These are phyloP conservation scores for Vesta saturnalis DNA, from an alignment of 2,888 invertebrate genomes.

Conservation along the genomic window DNA sequence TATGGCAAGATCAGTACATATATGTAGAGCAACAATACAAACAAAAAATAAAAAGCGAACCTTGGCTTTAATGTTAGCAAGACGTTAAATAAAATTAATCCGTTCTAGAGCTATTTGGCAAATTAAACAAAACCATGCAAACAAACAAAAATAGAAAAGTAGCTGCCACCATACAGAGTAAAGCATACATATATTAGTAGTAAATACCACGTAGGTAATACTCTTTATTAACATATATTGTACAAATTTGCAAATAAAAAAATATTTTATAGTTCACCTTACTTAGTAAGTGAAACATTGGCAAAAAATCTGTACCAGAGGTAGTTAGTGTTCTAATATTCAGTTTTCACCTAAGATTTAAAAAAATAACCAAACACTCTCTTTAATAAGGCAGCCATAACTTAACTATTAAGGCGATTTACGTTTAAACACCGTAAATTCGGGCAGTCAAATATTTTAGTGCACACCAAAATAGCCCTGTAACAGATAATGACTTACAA, in stretches of 20 bases:
- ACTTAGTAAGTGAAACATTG: background rate
- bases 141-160: slow-evolving; percentile 15
- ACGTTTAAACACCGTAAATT: slow-evolving; percentile 6
- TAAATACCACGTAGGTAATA: background rate
- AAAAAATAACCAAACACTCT: slow-evolving; percentile 1
- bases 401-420: background rate
- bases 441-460: slow-evolving; percentile 47
- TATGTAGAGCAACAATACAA: background rate
- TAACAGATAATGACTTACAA: slow-evolving; percentile 52
- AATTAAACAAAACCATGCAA: slow-evolving; percentile 6
- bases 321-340: background rate
- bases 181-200: background rate
- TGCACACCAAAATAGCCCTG: slow-evolving; percentile 60
- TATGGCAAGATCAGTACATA: background rate
- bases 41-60: slow-evolving; percentile 1
- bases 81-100: slow-evolving; percentile 11
- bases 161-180: slow-evolving; percentile 16
- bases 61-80: background rate
- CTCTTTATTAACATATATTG: background rate
- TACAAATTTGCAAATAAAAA: background rate
- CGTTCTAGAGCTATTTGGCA: slow-evolving; percentile 34
- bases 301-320: background rate
- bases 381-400: slow-evolving; percentile 15
- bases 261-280: background rate
- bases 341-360: background rate